Evolutionary conservation across 1,140 invertebrate genomes (phyloP).

Genomic region (Saccostrea echinata): DNA sequence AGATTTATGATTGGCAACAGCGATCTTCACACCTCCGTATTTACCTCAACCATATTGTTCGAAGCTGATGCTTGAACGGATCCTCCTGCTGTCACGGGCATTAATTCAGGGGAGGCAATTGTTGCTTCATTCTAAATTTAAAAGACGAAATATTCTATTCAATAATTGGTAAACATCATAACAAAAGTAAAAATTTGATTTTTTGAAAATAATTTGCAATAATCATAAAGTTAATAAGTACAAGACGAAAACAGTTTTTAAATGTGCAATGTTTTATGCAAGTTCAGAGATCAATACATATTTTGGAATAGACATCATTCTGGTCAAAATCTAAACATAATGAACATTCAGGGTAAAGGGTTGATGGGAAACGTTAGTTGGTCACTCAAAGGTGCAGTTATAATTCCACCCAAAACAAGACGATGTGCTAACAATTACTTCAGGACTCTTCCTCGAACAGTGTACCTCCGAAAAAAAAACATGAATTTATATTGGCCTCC

Average conservation of each 20-base stretch:
- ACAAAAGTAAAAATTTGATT: no score
- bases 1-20: no score
- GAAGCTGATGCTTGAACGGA: background rate
- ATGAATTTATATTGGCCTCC: constrained; percentile 5
- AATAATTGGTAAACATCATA: background rate
- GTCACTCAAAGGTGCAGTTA: background rate
- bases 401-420: constrained; percentile 5
- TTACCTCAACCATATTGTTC: background rate
- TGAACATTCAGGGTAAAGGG: background rate
- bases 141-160: background rate
- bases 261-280: background rate
- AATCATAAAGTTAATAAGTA: no score
- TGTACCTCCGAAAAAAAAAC: background rate
- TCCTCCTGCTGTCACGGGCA: constrained; percentile 34
- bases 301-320: background rate
- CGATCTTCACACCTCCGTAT: background rate
- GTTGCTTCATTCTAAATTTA: constrained; percentile 9
- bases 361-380: background rate
- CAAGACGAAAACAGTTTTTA: background rate
- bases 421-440: background rate
- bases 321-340: background rate
- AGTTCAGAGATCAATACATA: background rate
- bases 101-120: constrained; percentile 31
- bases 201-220: no score
- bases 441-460: background rate